These are phyloP conservation scores for Sus cebifrons DNA, from an alignment of 2,797 vertebrate genomes.

Conservation along the genomic window DNA sequence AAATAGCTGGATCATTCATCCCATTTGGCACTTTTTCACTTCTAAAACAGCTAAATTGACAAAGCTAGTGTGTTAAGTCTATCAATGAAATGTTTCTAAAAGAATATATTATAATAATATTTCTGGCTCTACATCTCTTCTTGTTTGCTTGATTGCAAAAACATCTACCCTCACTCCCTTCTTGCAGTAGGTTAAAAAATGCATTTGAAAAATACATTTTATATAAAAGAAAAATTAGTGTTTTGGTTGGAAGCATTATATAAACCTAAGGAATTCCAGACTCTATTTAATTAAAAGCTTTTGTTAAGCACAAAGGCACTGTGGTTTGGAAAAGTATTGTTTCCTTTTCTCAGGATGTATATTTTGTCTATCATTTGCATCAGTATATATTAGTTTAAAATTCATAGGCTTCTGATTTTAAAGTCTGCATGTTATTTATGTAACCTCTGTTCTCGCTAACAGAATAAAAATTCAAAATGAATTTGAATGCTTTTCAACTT, in stretches of 20 bases:
- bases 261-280: slow-evolving; percentile 13
- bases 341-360: slow-evolving; percentile 39
- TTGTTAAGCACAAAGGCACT: slow-evolving; percentile 39
- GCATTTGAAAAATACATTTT: slow-evolving; percentile 30
- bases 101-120: slow-evolving; percentile 27
- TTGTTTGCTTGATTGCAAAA: slow-evolving; percentile 51
- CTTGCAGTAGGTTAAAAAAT: not conserved
- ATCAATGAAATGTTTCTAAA: slow-evolving; percentile 18
- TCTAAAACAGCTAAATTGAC: slow-evolving; percentile 51
- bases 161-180: slow-evolving; percentile 15
- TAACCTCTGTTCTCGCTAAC: not conserved
- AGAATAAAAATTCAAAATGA: slow-evolving; percentile 70
- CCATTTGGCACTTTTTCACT: slow-evolving; percentile 37
- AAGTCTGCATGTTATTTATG: slow-evolving; percentile 21
- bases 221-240: not conserved
- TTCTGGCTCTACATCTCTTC: slow-evolving; percentile 41
- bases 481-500: slow-evolving; percentile 65
- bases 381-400: slow-evolving; percentile 60
- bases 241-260: slow-evolving; percentile 49
- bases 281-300: slow-evolving; percentile 50
- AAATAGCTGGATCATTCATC: not conserved
- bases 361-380: slow-evolving; percentile 46
- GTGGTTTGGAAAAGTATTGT: not conserved
- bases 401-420: slow-evolving; percentile 49
- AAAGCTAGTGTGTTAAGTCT: slow-evolving; percentile 21